A percentile compares a stretch with the other conserved stretches of the same genome.
Conservation (phyloP, 2,888 invertebrate species). For the Octodonta nipae region DNA sequence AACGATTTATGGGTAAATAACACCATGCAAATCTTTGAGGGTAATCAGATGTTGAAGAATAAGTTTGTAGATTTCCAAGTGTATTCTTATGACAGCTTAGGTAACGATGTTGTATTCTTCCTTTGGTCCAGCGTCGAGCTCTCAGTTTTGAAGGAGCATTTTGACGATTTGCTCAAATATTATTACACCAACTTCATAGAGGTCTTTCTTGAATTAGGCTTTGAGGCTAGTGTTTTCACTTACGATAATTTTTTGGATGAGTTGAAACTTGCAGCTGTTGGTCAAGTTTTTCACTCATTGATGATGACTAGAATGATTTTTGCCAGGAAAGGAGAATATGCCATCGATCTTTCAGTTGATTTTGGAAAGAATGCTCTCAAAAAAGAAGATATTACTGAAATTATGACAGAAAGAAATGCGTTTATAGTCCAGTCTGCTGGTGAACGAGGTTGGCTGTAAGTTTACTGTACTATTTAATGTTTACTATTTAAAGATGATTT, state of each 20-base stretch:
- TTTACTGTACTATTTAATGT: too few species aligned
- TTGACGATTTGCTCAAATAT: conserved; percentile 35
- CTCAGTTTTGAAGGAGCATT: conserved; percentile 30
- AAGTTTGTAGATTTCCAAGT: conserved; percentile 46
- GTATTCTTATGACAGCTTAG: conserved; percentile 37
- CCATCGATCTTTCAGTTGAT: too few species aligned
- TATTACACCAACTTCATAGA: conserved; percentile 38
- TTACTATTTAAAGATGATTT: too few species aligned
- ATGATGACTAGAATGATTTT: neutral
- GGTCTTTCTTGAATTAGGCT: conserved; percentile 9
- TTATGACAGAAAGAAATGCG: too few species aligned
- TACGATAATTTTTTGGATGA: neutral
- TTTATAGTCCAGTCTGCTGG: too few species aligned
- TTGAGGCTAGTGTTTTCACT: neutral
- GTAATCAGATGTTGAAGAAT: conserved; percentile 20
- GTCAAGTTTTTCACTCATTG: neutral
- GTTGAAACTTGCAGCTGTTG: neutral
- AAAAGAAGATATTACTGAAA: too few species aligned
- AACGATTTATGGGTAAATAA: conserved; percentile 49
- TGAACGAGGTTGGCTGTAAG: too few species aligned
- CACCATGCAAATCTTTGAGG: conserved; percentile 37
- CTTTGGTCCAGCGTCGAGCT: conserved; percentile 38
- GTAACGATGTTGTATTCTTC: conserved; percentile 41
- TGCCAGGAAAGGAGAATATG: neutral
- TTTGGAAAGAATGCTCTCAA: too few species aligned